phyloP scores from a whole-genome alignment of 2,797 vertebrate genomes.

The Helostoma temminkii region DNA sequence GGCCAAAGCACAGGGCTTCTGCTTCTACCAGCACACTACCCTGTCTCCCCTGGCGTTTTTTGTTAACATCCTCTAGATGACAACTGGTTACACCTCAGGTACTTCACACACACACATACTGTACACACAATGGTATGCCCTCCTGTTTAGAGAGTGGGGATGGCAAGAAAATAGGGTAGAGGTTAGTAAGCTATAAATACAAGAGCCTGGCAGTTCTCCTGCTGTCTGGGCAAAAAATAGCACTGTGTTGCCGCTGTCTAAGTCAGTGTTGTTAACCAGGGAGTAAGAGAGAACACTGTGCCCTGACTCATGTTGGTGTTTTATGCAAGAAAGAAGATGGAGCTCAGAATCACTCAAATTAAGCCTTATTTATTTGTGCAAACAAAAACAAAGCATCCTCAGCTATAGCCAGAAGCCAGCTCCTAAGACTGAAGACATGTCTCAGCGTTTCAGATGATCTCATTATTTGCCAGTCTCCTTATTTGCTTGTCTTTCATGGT shows the following conservation, averaged over 20 bases:
- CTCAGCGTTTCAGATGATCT: slow-evolving; percentile 55
- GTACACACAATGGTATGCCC: slow-evolving; percentile 57
- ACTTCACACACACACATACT: slow-evolving; percentile 10
- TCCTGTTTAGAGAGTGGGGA: slow-evolving; percentile 69
- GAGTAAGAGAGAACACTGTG: slow-evolving; percentile 23
- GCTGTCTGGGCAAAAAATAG: slow-evolving; percentile 73
- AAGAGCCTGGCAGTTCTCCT: slow-evolving; percentile 63
- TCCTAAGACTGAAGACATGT: slow-evolving; percentile 30
- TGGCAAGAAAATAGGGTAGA: slow-evolving; percentile 75
- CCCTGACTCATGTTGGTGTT: slow-evolving; percentile 40
- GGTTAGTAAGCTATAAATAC: slow-evolving; percentile 82
- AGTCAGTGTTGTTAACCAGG: slow-evolving; percentile 59
- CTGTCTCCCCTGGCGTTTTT: slow-evolving; percentile 47
- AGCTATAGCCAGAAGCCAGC: slow-evolving; percentile 6
- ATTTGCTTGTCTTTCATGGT: slow-evolving; percentile 46
- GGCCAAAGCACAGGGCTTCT: slow-evolving; percentile 42
- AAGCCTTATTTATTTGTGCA: slow-evolving; percentile 40
- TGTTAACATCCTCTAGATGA: slow-evolving; percentile 68
- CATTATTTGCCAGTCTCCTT: slow-evolving; percentile 39
- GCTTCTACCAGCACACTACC: slow-evolving; percentile 44
- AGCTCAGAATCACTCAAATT: slow-evolving; percentile 42
- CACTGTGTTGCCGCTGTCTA: slow-evolving; percentile 69
- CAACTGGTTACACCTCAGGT: slow-evolving; percentile 62
- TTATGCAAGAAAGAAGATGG: slow-evolving; percentile 23
- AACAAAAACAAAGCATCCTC: slow-evolving; percentile 38